Evolutionary conservation across 2,888 invertebrate genomes (phyloP).

Genomic region (Empis livida): DNA sequence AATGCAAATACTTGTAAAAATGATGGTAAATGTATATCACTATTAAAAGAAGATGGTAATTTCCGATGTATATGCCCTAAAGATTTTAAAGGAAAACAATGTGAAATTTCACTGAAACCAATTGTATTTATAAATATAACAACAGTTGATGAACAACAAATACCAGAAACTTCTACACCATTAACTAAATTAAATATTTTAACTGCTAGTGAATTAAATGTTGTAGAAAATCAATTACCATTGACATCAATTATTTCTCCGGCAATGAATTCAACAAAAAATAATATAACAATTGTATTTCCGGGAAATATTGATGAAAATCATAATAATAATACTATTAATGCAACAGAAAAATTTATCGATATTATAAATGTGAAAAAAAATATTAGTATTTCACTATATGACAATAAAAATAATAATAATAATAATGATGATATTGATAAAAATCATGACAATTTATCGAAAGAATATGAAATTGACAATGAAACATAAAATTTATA

Average conservation of each 20-base stretch:
- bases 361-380: background rate
- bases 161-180: background rate
- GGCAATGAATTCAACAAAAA: background rate
- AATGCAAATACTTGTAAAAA: constrained; percentile 64
- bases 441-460: background rate
- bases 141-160: background rate
- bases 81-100: constrained; percentile 62
- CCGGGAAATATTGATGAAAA: background rate
- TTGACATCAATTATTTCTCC: background rate
- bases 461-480: background rate
- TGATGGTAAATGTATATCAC: constrained; percentile 66
- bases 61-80: constrained; percentile 64
- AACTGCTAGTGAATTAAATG: too few relatives aligned
- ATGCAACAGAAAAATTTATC: background rate
- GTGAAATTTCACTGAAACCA: constrained; percentile 44
- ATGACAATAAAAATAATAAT: background rate
- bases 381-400: background rate
- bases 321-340: background rate
- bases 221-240: background rate
- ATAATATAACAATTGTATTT: background rate
- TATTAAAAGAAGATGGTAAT: constrained; percentile 61
- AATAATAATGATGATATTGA: background rate
- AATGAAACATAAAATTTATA: too few relatives aligned
- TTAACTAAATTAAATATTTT: background rate
- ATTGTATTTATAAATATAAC: background rate